Evolutionary conservation across 2,797 vertebrate species (phyloP).

Genomic region (Eulemur rubriventer): DNA sequence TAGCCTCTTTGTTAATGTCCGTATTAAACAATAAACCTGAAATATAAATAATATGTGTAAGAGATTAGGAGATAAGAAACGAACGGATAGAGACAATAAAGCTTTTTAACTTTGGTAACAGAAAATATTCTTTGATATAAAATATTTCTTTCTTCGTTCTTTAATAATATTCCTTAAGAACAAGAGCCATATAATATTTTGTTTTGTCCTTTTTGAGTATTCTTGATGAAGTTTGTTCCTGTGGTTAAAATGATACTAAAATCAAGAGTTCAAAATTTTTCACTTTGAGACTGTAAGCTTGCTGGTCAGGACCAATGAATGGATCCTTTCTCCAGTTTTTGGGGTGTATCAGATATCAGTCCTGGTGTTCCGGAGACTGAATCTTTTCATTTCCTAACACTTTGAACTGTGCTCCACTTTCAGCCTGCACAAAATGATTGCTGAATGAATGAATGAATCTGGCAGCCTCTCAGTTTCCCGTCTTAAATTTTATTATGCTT

Average conservation of each 20-base stretch:
- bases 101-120: not conserved
- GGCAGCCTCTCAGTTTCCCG: not conserved
- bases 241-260: not conserved
- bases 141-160: not conserved
- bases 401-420: not conserved
- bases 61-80: not conserved
- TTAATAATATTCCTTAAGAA: not conserved
- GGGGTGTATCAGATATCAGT: not conserved
- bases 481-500: not conserved
- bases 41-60: not conserved
- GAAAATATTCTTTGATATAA: not conserved
- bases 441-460: not conserved
- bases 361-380: not conserved
- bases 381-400: not conserved
- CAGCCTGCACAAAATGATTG: not conserved
- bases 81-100: not conserved
- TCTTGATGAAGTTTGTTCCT: conserved; percentile 9
- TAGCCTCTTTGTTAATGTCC: not conserved
- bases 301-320: not conserved
- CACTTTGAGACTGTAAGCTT: not conserved
- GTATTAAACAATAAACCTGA: not conserved
- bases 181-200: not conserved
- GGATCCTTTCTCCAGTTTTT: not conserved
- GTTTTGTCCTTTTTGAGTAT: not conserved
- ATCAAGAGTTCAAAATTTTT: not conserved